Conservation (phyloP, 1,140 invertebrate species). For the Cherax quadricarinatus region DNA sequence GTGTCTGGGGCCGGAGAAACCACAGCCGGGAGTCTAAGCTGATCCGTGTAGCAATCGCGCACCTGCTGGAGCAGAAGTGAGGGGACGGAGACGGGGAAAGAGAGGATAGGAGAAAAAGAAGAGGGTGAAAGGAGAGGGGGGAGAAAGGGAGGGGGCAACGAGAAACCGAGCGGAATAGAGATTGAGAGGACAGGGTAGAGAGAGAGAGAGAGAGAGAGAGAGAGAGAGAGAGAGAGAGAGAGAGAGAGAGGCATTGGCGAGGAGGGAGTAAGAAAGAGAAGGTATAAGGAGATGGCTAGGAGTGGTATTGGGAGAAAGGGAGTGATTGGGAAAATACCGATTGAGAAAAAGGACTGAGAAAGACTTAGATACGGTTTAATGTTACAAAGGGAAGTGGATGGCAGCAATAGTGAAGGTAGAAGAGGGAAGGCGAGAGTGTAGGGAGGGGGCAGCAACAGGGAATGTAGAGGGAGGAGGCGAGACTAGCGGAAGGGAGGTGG, state of each 20-base stretch:
- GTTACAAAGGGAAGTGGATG: background rate
- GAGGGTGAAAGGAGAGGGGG: background rate
- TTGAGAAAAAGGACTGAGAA: background rate
- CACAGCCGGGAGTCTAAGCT: too few relatives aligned
- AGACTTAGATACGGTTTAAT: background rate
- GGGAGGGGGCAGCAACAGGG: background rate
- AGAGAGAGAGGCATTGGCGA: conserved; percentile 7
- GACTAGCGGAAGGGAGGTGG: background rate
- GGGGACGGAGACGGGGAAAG: too few relatives aligned
- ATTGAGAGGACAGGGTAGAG: conserved; percentile 11
- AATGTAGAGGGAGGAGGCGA: background rate
- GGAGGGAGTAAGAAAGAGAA: background rate
- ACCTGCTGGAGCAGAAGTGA: too few relatives aligned
- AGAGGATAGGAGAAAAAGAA: too few relatives aligned
- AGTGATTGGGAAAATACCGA: background rate
- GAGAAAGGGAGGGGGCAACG: background rate
- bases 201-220: background rate
- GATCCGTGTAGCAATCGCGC: too few relatives aligned
- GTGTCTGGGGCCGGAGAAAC: background rate
- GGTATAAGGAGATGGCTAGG: background rate
- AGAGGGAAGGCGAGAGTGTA: background rate
- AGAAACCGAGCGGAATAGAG: background rate
- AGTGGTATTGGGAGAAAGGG: background rate
- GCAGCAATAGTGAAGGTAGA: background rate
- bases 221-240: conserved; percentile 10